Evolutionary conservation across 2,797 vertebrate genomes (phyloP).

Genomic region (Falco biarmicus): DNA sequence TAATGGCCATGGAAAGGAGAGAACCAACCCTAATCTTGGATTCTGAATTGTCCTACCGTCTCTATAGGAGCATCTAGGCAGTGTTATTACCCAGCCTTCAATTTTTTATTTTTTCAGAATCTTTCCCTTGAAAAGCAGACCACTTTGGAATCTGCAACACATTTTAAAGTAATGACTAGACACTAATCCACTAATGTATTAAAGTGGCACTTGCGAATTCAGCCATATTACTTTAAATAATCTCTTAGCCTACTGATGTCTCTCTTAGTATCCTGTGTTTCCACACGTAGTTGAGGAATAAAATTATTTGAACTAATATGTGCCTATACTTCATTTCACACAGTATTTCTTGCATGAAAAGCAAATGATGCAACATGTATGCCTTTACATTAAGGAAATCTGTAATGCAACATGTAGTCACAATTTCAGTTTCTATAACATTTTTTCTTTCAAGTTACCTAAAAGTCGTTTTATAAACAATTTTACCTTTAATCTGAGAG

Average conservation of each 20-base stretch:
- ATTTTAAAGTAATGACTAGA: conserved; percentile 4
- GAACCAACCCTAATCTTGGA: background rate
- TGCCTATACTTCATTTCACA: background rate
- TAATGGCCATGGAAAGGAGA: background rate
- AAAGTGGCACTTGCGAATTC: conserved; percentile 36
- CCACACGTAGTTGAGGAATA: background rate
- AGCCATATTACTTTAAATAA: conserved; percentile 16
- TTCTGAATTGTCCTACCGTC: background rate
- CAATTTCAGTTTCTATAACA: background rate
- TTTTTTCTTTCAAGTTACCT: background rate
- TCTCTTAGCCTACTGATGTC: background rate
- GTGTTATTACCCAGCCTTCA: background rate
- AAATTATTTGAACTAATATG: background rate
- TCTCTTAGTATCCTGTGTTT: conserved; percentile 7
- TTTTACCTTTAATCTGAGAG: background rate
- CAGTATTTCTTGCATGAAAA: background rate
- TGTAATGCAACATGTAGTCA: background rate
- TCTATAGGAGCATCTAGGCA: background rate
- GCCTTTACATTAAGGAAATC: background rate
- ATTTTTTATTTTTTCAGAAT: background rate
- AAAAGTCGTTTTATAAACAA: background rate
- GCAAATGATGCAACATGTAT: background rate
- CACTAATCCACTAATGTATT: background rate
- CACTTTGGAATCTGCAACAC: background rate
- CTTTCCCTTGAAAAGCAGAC: background rate